Conservation (phyloP, 1,140 invertebrate species). For the Psix sp. region DNA sequence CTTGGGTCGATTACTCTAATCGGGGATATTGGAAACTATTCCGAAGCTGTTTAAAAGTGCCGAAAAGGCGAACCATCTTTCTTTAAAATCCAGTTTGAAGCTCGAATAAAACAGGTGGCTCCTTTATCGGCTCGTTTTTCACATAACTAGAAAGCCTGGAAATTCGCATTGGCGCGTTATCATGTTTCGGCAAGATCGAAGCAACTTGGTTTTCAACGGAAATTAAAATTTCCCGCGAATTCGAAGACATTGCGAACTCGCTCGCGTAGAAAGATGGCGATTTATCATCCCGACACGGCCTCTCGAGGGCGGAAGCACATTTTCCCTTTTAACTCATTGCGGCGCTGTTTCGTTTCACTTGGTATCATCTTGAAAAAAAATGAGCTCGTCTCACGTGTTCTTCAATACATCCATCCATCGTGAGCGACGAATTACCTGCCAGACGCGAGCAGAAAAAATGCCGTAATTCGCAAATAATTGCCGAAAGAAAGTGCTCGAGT, state of each 20-base stretch:
- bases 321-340: conserved; percentile 47
- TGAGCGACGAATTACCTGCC: conserved; percentile 68
- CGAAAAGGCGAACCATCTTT: too few species aligned
- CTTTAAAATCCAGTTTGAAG: too few species aligned
- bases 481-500: conserved; percentile 48
- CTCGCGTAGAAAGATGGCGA: conserved; percentile 61
- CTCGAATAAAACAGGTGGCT: too few species aligned
- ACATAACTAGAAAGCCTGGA: too few species aligned
- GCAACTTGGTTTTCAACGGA: conserved; percentile 46
- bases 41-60: too few species aligned
- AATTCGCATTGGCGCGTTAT: not conserved
- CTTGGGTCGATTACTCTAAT: too few species aligned
- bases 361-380: conserved; percentile 35
- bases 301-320: conserved; percentile 37
- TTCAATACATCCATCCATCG: conserved; percentile 65
- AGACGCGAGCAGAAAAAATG: conserved; percentile 62
- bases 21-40: too few species aligned
- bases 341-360: conserved; percentile 51
- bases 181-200: conserved; percentile 8
- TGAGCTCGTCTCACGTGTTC: conserved; percentile 12
- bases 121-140: too few species aligned
- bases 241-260: conserved; percentile 62
- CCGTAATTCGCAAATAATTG: conserved; percentile 60
- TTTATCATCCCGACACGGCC: conserved; percentile 68
- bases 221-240: conserved; percentile 57